Percentiles rank a stretch among this genome's conserved stretches.
These are phyloP conservation scores for Trigoniulus corallinus DNA, from an alignment of 1,140 invertebrate species.

Conservation along the genomic window DNA sequence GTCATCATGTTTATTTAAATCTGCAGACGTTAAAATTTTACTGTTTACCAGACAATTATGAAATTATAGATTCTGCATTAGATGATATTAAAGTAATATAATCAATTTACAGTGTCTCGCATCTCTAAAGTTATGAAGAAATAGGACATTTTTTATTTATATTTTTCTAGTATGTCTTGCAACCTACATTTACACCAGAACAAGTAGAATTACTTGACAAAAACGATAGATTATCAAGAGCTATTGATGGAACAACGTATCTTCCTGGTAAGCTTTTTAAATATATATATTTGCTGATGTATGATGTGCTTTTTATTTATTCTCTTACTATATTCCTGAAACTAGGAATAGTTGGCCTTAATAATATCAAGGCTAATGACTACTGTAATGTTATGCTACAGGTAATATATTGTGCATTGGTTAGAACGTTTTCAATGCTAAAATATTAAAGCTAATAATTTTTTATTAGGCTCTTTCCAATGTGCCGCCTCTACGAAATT, in stretches of 20 bases:
- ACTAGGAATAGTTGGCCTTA: conserved; percentile 81
- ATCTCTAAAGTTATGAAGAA: background rate
- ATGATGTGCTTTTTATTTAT: background rate
- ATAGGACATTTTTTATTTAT: background rate
- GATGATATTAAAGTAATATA: conserved; percentile 77
- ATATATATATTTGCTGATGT: background rate
- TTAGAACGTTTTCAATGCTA: too few species aligned
- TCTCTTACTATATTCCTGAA: too few species aligned
- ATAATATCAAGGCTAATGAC: conserved; percentile 99
- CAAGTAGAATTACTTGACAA: conserved; percentile 67
- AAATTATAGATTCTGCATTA: conserved; percentile 96
- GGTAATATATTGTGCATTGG: conserved; percentile 33
- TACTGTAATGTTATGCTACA: conserved; percentile 98
- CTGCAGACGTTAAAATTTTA: conserved; percentile 95
- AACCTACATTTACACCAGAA: conserved; percentile 79
- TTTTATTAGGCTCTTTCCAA: conserved; percentile 79
- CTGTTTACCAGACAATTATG: conserved; percentile 98
- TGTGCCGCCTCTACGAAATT: conserved; percentile 83
- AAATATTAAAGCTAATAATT: too few species aligned
- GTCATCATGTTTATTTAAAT: conserved; percentile 97
- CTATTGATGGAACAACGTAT: conserved; percentile 93
- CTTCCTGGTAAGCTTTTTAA: conserved; percentile 50
- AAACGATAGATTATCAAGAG: conserved; percentile 72
- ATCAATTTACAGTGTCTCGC: background rate
- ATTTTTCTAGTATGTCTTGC: conserved; percentile 64